Percentiles rank a stretch among this genome's conserved stretches.
These are phyloP conservation scores for Aleiodes alternator DNA, from an alignment of 2,888 invertebrate genomes.

Conservation along the genomic window DNA sequence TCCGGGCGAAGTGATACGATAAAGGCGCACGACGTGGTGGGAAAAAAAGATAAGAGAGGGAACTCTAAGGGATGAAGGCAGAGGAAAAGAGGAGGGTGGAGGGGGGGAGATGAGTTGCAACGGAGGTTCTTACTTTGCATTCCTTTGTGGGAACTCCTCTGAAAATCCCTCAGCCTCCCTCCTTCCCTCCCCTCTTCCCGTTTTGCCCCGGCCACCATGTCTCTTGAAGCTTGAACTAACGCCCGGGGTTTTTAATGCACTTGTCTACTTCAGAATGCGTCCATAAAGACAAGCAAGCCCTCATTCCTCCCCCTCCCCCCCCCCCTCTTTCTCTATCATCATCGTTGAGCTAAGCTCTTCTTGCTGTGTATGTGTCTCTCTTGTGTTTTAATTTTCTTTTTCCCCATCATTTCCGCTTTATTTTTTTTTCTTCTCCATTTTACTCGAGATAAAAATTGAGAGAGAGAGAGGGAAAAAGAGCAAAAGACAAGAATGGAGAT, in stretches of 20 bases:
- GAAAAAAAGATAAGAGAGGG: constrained; percentile 46
- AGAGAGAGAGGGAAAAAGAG: not conserved
- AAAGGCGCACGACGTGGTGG: constrained; percentile 62
- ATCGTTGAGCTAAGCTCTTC: not conserved
- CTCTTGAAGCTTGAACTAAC: constrained; percentile 73
- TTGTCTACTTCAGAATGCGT: constrained; percentile 74
- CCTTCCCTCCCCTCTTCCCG: constrained; percentile 35
- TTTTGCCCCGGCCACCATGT: constrained; percentile 10
- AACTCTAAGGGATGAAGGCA: constrained; percentile 26
- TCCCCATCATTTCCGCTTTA: constrained; percentile 17
- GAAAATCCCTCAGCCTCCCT: constrained; percentile 53
- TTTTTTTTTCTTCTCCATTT: not conserved
- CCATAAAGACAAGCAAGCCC: constrained; percentile 69
- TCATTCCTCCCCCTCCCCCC: not conserved
- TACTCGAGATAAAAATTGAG: not conserved
- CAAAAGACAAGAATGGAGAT: constrained; percentile 27
- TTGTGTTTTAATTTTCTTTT: constrained; percentile 19
- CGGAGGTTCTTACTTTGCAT: constrained; percentile 74
- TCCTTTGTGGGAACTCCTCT: constrained; percentile 70
- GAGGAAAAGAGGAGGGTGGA: constrained; percentile 34
- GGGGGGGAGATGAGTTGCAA: constrained; percentile 50
- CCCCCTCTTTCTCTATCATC: constrained; percentile 19
- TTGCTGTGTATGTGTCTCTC: no score
- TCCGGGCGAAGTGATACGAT: constrained; percentile 64
- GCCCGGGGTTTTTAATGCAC: constrained; percentile 75